Conservation (phyloP, 2,888 invertebrate genomes). For the Melanostoma scalare region DNA sequence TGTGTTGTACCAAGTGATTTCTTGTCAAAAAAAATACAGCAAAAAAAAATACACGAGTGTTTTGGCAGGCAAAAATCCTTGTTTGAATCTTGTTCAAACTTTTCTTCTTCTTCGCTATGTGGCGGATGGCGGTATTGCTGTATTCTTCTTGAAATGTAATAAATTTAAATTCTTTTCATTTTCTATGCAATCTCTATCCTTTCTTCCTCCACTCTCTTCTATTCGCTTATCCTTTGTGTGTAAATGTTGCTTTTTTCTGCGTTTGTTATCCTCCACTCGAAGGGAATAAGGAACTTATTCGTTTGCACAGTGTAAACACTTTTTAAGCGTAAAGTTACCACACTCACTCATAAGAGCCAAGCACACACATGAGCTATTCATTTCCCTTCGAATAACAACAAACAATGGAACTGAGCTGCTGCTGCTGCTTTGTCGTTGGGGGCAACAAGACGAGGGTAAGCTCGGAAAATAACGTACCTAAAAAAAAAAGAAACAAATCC, state of each 20-base stretch:
- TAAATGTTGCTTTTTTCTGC: slow-evolving; percentile 15
- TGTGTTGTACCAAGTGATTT: slow-evolving; percentile 59
- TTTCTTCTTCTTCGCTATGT: background rate
- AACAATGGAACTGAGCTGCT: slow-evolving; percentile 24
- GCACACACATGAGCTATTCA: slow-evolving; percentile 58
- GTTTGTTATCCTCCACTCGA: slow-evolving; percentile 26
- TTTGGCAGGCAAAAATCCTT: slow-evolving; percentile 62
- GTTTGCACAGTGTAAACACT: slow-evolving; percentile 69
- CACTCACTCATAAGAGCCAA: slow-evolving; percentile 40
- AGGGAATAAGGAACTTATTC: slow-evolving; percentile 59
- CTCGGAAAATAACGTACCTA: background rate
- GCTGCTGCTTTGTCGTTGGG: too few species aligned
- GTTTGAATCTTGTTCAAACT: slow-evolving; percentile 22
- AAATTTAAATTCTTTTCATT: slow-evolving; percentile 69
- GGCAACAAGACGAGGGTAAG: background rate
- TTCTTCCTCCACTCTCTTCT: slow-evolving; percentile 19
- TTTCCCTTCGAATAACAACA: slow-evolving; percentile 57
- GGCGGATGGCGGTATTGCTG: too few species aligned
- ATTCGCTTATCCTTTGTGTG: slow-evolving; percentile 33
- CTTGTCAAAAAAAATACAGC: slow-evolving; percentile 1
- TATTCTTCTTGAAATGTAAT: slow-evolving; percentile 46
- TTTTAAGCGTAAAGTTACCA: slow-evolving; percentile 65
- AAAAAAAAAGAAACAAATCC: slow-evolving; percentile 26
- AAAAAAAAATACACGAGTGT: slow-evolving; percentile 28
- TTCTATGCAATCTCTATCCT: slow-evolving; percentile 45